Conservation (phyloP, 2,113 vertebrate genomes). For the Eretmodus cyanostictus region DNA sequence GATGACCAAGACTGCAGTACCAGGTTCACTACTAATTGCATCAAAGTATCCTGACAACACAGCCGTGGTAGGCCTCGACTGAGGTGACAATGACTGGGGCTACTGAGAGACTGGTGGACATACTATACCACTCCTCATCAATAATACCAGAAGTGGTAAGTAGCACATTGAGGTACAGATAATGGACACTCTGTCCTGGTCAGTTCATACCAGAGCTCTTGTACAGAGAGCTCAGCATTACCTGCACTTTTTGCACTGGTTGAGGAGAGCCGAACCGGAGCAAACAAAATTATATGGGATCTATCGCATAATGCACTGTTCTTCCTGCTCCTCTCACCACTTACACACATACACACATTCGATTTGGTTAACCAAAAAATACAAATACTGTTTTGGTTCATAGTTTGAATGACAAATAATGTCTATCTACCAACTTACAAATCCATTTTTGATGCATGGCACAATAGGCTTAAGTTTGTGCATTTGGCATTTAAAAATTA, state of each 20-base stretch:
- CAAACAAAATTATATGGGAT: not conserved
- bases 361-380: not conserved
- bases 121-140: not conserved
- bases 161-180: not conserved
- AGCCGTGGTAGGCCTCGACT: not conserved
- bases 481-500: not conserved
- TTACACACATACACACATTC: not conserved
- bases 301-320: not conserved
- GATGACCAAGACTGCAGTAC: not conserved
- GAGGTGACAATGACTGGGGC: not conserved
- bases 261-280: accelerated
- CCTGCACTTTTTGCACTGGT: not conserved
- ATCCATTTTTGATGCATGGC: not conserved
- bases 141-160: not conserved
- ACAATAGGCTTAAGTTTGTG: not conserved
- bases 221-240: not conserved
- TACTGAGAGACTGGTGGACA: not conserved
- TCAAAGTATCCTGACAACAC: not conserved
- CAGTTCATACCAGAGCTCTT: not conserved
- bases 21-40: not conserved
- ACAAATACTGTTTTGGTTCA: not conserved
- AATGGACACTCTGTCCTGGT: not conserved
- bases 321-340: not conserved
- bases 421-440: not conserved
- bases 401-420: not conserved